phyloP scores from a whole-genome alignment of 2,888 invertebrate genomes.

The Perizoma affinitatum region DNA sequence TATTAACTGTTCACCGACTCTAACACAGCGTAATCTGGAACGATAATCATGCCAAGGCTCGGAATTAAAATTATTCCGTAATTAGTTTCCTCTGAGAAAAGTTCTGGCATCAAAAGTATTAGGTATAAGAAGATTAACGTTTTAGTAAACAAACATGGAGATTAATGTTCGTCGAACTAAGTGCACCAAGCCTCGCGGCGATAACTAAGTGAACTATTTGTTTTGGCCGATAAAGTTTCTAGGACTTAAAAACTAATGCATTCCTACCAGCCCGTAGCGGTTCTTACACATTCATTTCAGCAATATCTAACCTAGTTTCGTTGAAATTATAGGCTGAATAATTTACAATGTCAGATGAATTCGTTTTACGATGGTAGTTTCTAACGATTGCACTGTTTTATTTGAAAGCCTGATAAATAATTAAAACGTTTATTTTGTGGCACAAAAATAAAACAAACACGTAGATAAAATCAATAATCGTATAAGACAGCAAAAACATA shows the following conservation, averaged over 20 bases:
- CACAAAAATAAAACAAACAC: too few relatives aligned
- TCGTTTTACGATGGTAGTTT: conserved; percentile 4
- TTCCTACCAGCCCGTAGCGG: conserved; percentile 39
- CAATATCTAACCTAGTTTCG: conserved; percentile 23
- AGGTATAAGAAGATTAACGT: conserved; percentile 2
- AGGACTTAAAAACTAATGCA: conserved; percentile 31
- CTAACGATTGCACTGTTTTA: conserved; percentile 7
- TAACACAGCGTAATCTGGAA: conserved; percentile 18
- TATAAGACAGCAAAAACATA: neutral
- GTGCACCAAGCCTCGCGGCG: conserved; percentile 28
- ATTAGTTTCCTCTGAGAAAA: conserved; percentile 4
- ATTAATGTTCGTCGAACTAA: conserved; percentile 30
- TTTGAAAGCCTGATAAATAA: conserved; percentile 8
- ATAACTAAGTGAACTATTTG: conserved; percentile 44
- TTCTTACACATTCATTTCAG: conserved; percentile 28
- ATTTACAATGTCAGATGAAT: conserved; percentile 21
- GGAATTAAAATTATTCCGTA: conserved; percentile 12
- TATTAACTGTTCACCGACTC: conserved; percentile 41
- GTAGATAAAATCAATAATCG: neutral
- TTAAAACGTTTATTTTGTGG: neutral
- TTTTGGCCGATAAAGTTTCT: conserved; percentile 40
- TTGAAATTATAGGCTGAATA: conserved; percentile 17
- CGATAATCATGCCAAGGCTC: conserved; percentile 24
- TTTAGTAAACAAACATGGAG: conserved; percentile 21
- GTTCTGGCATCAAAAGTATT: conserved; percentile 3